Evolutionary conservation across 2,113 vertebrate genomes (phyloP).

Genomic region (Psittacus erithacus): DNA sequence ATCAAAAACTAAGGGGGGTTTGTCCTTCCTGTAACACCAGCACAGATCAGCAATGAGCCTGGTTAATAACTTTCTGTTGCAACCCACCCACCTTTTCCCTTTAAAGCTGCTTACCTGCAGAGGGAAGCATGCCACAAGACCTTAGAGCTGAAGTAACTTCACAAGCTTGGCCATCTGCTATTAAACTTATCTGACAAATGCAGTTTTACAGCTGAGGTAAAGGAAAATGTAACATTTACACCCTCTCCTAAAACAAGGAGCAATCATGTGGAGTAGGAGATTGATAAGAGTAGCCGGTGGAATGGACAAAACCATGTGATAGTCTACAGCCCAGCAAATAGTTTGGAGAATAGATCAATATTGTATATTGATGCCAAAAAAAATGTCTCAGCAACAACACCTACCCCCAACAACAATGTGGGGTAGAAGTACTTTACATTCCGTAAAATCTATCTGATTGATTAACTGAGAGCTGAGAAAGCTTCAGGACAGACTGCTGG

Average conservation of each 20-base stretch:
- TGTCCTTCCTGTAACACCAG: not conserved
- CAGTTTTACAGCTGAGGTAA: not conserved
- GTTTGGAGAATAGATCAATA: not conserved
- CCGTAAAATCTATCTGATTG: not conserved
- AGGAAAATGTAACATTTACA: not conserved
- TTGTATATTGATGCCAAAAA: not conserved
- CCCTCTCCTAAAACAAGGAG: not conserved
- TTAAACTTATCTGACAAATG: not conserved
- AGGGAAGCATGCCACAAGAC: not conserved
- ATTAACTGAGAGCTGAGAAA: not conserved
- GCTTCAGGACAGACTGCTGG: not conserved
- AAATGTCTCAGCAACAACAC: not conserved
- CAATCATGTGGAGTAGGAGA: not conserved
- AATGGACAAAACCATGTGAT: not conserved
- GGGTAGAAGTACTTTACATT: not conserved
- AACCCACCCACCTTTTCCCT: fast-evolving
- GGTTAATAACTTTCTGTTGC: not conserved
- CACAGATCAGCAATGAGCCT: not conserved
- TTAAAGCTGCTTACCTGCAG: not conserved
- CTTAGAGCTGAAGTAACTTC: not conserved
- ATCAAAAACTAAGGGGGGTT: not conserved
- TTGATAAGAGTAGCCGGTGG: not conserved
- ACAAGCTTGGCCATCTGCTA: not conserved
- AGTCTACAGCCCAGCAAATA: not conserved
- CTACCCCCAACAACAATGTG: not conserved